phyloP scores from a whole-genome alignment of 2,113 vertebrate species.

The Scolopax mira region DNA sequence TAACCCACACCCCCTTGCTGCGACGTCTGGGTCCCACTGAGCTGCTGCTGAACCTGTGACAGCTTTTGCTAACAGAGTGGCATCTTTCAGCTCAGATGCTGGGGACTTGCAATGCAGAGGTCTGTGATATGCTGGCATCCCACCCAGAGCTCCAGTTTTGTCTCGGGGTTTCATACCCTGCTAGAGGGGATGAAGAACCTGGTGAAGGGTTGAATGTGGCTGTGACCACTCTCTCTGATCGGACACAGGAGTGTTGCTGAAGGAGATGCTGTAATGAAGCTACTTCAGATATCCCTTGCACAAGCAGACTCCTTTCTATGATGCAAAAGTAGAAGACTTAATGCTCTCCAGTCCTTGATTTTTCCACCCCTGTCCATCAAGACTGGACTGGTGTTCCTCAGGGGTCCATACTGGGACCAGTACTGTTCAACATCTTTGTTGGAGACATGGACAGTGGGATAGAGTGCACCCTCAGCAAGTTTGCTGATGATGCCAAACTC shows the following conservation, averaged over 20 bases:
- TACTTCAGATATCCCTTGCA: background rate
- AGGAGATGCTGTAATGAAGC: background rate
- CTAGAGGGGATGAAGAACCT: background rate
- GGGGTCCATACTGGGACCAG: too few relatives aligned
- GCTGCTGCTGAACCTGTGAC: background rate
- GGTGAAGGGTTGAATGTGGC: background rate
- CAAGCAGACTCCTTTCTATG: background rate
- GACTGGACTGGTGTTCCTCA: too few relatives aligned
- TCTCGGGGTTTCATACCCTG: background rate
- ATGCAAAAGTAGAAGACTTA: background rate
- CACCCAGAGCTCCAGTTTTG: background rate
- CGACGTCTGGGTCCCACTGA: background rate
- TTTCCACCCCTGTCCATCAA: background rate
- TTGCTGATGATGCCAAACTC: too few relatives aligned
- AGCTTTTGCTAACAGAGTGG: background rate
- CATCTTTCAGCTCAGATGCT: background rate
- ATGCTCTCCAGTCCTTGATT: background rate
- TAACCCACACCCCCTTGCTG: background rate
- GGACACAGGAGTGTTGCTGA: background rate
- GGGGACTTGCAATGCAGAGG: background rate
- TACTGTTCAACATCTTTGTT: too few relatives aligned
- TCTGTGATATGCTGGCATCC: rapidly evolving
- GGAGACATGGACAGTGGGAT: too few relatives aligned
- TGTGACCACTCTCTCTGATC: background rate
- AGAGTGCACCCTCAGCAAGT: too few relatives aligned